Conservation (phyloP, 2,888 invertebrate genomes). For the Mongoloraphidia duomilia region DNA sequence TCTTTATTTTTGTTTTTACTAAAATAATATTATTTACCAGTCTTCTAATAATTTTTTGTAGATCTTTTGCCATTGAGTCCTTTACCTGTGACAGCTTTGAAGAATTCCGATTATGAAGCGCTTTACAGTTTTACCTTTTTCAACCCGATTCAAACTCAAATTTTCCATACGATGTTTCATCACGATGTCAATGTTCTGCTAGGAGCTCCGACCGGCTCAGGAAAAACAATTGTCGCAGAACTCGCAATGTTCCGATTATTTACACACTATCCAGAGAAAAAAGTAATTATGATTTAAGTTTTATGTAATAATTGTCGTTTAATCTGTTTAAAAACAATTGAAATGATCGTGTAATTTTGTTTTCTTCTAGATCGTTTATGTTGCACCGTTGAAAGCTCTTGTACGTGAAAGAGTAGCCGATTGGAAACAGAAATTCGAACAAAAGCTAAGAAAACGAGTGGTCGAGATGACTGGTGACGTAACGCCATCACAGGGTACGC, state of each 20-base stretch:
- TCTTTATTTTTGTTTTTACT: too few relatives aligned
- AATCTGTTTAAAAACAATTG: background rate
- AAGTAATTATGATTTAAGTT: conserved; percentile 33
- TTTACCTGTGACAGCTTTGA: conserved; percentile 68
- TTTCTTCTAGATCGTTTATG: conserved; percentile 70
- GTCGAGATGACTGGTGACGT: conserved; percentile 94
- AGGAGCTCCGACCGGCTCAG: conserved; percentile 92
- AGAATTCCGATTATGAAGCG: conserved; percentile 59
- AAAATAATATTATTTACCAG: background rate
- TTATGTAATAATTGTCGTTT: background rate
- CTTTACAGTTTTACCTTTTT: conserved; percentile 88
- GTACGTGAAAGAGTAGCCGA: conserved; percentile 93
- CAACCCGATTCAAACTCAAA: conserved; percentile 97
- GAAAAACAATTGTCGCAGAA: conserved; percentile 97
- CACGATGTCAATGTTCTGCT: conserved; percentile 86
- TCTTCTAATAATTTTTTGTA: conserved; percentile 22
- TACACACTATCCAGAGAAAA: conserved; percentile 59
- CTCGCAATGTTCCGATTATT: conserved; percentile 92
- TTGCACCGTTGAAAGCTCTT: conserved; percentile 94
- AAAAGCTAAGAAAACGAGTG: conserved; percentile 61
- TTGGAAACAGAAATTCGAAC: conserved; percentile 73
- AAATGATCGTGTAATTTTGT: background rate
- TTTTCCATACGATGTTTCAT: conserved; percentile 92
- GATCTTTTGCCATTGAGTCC: conserved; percentile 85
- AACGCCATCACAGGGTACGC: conserved; percentile 72